Evolutionary conservation across 1,140 invertebrate genomes (phyloP).

Genomic region (Drosophila parabipectinata): DNA sequence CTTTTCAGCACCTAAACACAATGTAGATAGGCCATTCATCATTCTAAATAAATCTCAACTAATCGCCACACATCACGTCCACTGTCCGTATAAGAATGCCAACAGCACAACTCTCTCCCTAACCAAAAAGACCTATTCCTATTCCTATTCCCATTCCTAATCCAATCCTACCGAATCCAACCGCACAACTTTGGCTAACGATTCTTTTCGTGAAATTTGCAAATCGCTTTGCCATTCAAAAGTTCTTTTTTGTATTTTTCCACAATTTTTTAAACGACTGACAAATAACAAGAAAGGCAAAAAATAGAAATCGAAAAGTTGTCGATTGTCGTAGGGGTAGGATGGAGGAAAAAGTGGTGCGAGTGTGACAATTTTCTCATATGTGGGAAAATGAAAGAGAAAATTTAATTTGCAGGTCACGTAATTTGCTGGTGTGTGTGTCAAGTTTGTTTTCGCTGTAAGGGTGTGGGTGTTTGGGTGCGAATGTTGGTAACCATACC

Average conservation of each 20-base stretch:
- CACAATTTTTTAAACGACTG: slow-evolving; percentile 27
- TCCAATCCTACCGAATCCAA: not conserved
- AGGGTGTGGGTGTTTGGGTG: not conserved
- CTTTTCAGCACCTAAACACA: slow-evolving; percentile 40
- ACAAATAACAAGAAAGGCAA: slow-evolving; percentile 13
- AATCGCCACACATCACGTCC: slow-evolving; percentile 47
- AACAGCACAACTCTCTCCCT: slow-evolving; percentile 8
- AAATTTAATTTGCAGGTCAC: slow-evolving; percentile 82
- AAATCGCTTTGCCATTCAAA: slow-evolving; percentile 48
- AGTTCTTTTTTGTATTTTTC: slow-evolving; percentile 27
- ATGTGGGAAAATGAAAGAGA: slow-evolving; percentile 68
- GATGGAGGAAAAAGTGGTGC: slow-evolving; percentile 7
- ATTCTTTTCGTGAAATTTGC: slow-evolving; percentile 52
- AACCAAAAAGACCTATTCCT: not conserved
- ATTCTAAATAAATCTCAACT: slow-evolving; percentile 46
- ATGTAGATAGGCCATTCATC: slow-evolving; percentile 44
- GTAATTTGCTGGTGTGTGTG: slow-evolving; percentile 73
- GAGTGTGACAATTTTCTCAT: slow-evolving; percentile 77
- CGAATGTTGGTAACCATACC: not conserved
- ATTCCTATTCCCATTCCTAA: not conserved
- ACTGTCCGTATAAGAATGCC: slow-evolving; percentile 31
- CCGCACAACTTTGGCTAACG: slow-evolving; percentile 43
- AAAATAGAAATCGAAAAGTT: slow-evolving; percentile 39
- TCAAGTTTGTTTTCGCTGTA: slow-evolving; percentile 33
- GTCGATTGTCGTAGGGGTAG: slow-evolving; percentile 2